phyloP scores from a whole-genome alignment of 2,888 invertebrate species.

The Oscheius myriophilus region DNA sequence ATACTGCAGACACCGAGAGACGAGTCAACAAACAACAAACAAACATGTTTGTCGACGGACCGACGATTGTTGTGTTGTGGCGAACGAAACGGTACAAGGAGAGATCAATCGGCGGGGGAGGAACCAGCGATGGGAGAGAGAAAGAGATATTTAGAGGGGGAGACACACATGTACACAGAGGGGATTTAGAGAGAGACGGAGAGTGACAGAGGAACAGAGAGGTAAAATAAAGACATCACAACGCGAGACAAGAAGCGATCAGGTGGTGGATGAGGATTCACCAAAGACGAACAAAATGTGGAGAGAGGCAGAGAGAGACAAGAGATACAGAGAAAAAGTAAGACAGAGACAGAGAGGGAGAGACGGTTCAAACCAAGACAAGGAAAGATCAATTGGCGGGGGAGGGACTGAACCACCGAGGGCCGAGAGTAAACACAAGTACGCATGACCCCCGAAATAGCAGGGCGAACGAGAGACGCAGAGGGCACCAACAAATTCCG shows the following conservation, averaged over 20 bases:
- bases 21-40: conserved; percentile 3
- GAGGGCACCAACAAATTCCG: conserved; percentile 32
- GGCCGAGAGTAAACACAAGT: conserved; percentile 30
- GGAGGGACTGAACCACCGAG: conserved; percentile 13
- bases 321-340: conserved; percentile 4
- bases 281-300: conserved; percentile 9
- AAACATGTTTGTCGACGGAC: not conserved
- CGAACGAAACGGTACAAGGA: conserved; percentile 2
- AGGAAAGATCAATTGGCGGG: conserved; percentile 10
- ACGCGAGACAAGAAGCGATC: conserved; percentile 3
- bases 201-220: conserved; percentile 14
- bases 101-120: conserved; percentile 7
- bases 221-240: not conserved
- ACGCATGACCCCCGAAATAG: conserved; percentile 23
- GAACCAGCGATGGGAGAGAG: conserved; percentile 5
- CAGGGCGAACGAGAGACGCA: conserved; percentile 8
- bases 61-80: conserved; percentile 8
- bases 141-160: conserved; percentile 29
- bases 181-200: not conserved
- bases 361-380: conserved; percentile 1
- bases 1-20: not conserved
- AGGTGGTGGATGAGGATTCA: not conserved
- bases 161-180: not conserved
- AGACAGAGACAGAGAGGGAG: conserved; percentile 15
- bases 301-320: conserved; percentile 10